These are phyloP conservation scores for Philypnodon macrostomus DNA, from an alignment of 2,797 vertebrate genomes.

Conservation along the genomic window DNA sequence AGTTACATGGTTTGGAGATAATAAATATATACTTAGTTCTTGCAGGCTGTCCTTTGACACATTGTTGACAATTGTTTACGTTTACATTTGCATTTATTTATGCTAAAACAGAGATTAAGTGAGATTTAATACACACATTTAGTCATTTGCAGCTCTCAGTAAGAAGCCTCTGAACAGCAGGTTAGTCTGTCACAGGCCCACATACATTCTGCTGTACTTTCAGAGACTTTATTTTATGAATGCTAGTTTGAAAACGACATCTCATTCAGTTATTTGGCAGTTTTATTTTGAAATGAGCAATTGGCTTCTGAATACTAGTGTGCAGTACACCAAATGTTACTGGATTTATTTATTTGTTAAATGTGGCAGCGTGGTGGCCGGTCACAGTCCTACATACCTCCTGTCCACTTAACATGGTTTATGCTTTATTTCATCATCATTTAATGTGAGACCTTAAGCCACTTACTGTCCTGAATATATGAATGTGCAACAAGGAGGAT, in stretches of 20 bases:
- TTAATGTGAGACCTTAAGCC: no score
- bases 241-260: neutral
- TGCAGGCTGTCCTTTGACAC: no score
- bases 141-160: neutral
- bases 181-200: slow-evolving; percentile 3
- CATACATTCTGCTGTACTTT: slow-evolving; percentile 1
- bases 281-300: neutral
- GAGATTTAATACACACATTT: no score
- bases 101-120: no score
- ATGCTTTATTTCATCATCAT: no score
- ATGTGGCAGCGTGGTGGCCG: slow-evolving; percentile 12
- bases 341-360: no score
- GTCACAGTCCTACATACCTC: slow-evolving; percentile 10
- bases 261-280: neutral
- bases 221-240: neutral
- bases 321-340: neutral
- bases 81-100: no score
- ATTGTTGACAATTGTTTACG: no score
- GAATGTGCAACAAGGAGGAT: no score
- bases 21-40: no score
- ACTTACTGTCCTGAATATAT: no score
- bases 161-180: neutral
- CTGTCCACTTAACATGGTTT: neutral
- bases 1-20: no score
- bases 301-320: neutral